Percentiles rank a stretch among this genome's conserved stretches.
Conservation (phyloP, 2,113 vertebrate species). For the Aptenodytes forsteri region DNA sequence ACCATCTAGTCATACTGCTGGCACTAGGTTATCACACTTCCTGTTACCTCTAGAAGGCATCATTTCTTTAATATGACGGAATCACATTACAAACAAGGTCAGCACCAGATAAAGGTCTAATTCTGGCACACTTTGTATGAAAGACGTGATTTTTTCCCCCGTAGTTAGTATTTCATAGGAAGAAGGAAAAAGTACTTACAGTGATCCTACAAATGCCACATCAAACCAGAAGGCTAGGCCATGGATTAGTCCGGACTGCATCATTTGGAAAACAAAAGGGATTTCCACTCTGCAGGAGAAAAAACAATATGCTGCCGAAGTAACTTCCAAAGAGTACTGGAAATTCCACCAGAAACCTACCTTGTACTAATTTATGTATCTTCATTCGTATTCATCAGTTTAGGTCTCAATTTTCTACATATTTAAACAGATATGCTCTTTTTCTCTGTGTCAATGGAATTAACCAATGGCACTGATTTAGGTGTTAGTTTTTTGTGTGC, state of each 20-base stretch:
- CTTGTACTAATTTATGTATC: neutral
- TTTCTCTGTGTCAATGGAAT: neutral
- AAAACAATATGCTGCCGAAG: neutral
- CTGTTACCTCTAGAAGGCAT: neutral
- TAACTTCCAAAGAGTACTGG: neutral
- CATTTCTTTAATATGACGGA: neutral
- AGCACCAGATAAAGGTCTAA: neutral
- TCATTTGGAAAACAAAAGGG: conserved; percentile 80
- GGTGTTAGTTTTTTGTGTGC: neutral
- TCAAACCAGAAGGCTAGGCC: conserved; percentile 85
- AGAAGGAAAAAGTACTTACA: conserved; percentile 46
- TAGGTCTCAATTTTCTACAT: neutral
- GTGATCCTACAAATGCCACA: conserved; percentile 81
- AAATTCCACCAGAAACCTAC: neutral
- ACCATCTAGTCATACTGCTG: neutral
- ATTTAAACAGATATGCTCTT: neutral
- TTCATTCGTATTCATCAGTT: neutral
- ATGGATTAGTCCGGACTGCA: conserved; percentile 80
- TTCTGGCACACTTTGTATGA: neutral
- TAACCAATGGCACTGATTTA: neutral
- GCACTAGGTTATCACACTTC: neutral
- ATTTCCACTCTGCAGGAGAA: conserved; percentile 79
- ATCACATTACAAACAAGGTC: neutral
- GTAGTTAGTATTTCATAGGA: neutral
- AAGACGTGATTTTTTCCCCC: rapidly evolving